A percentile compares a stretch with the other conserved stretches of the same genome.
Evolutionary conservation across 2,888 invertebrate species (phyloP).

Genomic region (Tenthredo scrophulariae): DNA sequence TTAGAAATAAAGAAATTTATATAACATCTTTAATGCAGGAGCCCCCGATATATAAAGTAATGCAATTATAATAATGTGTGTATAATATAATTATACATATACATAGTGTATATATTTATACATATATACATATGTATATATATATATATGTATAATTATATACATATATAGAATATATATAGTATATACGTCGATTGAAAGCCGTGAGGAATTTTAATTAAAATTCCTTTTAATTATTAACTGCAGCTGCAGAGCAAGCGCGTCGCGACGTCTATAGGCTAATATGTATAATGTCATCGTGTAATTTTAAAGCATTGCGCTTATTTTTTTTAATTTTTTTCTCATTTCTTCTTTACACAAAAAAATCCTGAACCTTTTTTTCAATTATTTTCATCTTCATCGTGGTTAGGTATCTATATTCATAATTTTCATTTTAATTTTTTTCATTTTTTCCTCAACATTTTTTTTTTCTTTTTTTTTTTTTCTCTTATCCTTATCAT

Average conservation of each 20-base stretch:
- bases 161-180: background rate
- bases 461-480: background rate
- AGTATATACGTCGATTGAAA: background rate
- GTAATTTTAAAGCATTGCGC: background rate
- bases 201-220: background rate
- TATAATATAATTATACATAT: background rate
- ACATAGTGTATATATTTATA: background rate
- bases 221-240: background rate
- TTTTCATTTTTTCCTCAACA: background rate
- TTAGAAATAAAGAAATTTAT: background rate
- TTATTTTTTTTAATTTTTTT: background rate
- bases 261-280: conserved; percentile 7
- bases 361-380: background rate
- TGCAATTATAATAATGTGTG: conserved; percentile 1
- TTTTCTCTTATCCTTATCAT: background rate
- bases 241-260: conserved; percentile 2
- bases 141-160: background rate
- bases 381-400: background rate
- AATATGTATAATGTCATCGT: background rate
- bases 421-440: background rate
- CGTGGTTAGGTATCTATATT: background rate
- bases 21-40: background rate
- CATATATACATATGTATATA: background rate
- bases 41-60: background rate
- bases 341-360: background rate